A percentile compares a stretch with the other conserved stretches of the same genome.
phyloP scores from a whole-genome alignment of 2,888 invertebrate genomes.

The Trichopria drosophilae region DNA sequence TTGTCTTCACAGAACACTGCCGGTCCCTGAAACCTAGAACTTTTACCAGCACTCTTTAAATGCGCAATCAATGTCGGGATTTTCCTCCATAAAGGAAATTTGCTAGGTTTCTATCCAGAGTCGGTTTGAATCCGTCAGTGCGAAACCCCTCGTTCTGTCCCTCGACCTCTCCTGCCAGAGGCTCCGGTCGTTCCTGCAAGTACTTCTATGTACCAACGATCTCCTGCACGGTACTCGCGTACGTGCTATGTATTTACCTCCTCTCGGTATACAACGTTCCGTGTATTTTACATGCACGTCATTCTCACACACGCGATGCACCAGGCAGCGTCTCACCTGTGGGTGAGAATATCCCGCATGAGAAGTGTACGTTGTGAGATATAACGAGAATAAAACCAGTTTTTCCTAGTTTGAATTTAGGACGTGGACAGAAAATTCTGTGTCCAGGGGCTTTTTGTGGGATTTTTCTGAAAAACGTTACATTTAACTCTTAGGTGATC shows the following conservation, averaged over 20 bases:
- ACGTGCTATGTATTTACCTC: conserved; percentile 39
- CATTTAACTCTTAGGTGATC: no score
- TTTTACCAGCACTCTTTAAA: conserved; percentile 5
- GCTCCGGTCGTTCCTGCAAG: conserved; percentile 57
- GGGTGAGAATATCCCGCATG: no score
- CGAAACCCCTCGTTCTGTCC: conserved; percentile 29
- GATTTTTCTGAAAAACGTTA: no score
- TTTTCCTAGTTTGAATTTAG: no score
- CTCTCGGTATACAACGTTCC: conserved; percentile 16
- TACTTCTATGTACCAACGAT: conserved; percentile 56
- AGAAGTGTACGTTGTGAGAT: no score
- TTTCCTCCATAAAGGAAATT: conserved; percentile 26
- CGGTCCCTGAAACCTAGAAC: conserved; percentile 14
- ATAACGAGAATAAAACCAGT: no score
- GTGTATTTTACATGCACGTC: conserved; percentile 41
- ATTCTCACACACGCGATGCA: conserved; percentile 47
- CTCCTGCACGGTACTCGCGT: conserved; percentile 52
- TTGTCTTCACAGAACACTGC: conserved; percentile 13
- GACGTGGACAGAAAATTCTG: no score
- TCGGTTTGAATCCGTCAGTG: conserved; percentile 36
- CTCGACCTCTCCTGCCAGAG: conserved; percentile 39
- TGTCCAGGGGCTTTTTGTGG: no score
- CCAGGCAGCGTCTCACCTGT: no score
- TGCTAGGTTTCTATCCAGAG: conserved; percentile 32
- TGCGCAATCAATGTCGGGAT: conserved; percentile 2